phyloP scores from a whole-genome alignment of 2,888 invertebrate genomes.

The Thalpophila matura region DNA sequence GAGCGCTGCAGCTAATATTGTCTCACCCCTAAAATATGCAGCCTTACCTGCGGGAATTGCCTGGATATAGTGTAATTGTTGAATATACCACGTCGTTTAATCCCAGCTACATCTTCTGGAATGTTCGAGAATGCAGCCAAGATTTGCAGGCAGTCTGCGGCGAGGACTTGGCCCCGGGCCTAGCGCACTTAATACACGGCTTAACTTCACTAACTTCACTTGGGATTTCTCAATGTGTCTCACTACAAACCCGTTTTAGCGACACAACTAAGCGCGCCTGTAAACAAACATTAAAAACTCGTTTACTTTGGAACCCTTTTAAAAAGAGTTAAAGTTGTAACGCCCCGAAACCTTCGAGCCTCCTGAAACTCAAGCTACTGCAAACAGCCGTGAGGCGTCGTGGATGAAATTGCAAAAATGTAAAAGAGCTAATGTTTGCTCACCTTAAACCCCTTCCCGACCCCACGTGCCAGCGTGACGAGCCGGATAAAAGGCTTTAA shows the following conservation, averaged over 20 bases:
- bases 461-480: slow-evolving; percentile 89
- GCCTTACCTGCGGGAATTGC: slow-evolving; percentile 84
- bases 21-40: slow-evolving; percentile 88
- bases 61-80: slow-evolving; percentile 88
- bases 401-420: slow-evolving; percentile 91
- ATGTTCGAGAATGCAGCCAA: slow-evolving; percentile 89
- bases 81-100: slow-evolving; percentile 89
- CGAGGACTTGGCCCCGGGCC: slow-evolving; percentile 86
- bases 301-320: slow-evolving; percentile 84
- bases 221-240: slow-evolving; percentile 73
- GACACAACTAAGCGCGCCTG: slow-evolving; percentile 72
- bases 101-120: slow-evolving; percentile 88
- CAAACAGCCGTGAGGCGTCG: slow-evolving; percentile 87
- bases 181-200: slow-evolving; percentile 83
- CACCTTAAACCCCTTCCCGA: slow-evolving; percentile 90
- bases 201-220: slow-evolving; percentile 81
- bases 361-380: slow-evolving; percentile 77
- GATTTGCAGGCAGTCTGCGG: slow-evolving; percentile 87
- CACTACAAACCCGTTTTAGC: slow-evolving; percentile 68
- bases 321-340: slow-evolving; percentile 84
- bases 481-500: slow-evolving; percentile 91
- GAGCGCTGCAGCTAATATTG: slow-evolving; percentile 91
- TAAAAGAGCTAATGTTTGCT: slow-evolving; percentile 91
- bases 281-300: slow-evolving; percentile 82
- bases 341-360: slow-evolving; percentile 77